Evolutionary conservation across 2,113 vertebrate genomes (phyloP), one percentile per base, ranked within the genome.

Genomic region (Notothenia coriiceps): DNA sequence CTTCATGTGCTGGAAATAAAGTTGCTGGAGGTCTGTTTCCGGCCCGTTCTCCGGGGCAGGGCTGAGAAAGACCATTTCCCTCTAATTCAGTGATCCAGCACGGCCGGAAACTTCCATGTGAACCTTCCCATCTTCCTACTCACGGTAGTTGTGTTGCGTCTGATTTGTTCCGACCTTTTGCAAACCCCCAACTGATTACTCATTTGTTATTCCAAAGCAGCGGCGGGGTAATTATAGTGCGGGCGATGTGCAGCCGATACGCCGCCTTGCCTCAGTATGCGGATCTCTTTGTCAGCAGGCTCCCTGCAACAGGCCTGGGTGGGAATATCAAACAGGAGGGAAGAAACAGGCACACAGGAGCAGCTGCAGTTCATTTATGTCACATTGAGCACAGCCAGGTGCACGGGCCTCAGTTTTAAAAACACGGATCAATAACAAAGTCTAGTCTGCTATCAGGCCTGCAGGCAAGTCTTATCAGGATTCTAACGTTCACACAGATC

Each of bases 261-360:
- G 40, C 68, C 20, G 62, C 71, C 57, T 85, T 29, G 40, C 69
- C 72, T 71, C 79, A 49, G 62, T 64, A 77, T 76, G 70, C 60
- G 29, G 70, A 73, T 20, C 80, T 88, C 70, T 79, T 74, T 81
- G 69, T 79, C 35, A 74, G 60, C 2, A 40, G 33, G 33, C 61
- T 82, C 77, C 77, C 75, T 66, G 73, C 62, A 74, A 62, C 52
- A 67, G 54, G 44, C 29, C 13, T 83, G 84, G 90, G 15, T 6
- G 44, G 46, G 80, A 87, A 89, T 82, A 86, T 79, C 86, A 91
- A 86, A 80, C 65, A 84, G 82, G 10, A 80, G 73, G 54, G 55
- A 75, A 74, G 63, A 64, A 35, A 63, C 54, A 54, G 66, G 74
- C 79, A 69, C 74, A 85, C 25, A 46, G 66, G 81, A 78, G 70